phyloP scores from a whole-genome alignment of 2,888 invertebrate genomes.

The Galerucella calmariensis region DNA sequence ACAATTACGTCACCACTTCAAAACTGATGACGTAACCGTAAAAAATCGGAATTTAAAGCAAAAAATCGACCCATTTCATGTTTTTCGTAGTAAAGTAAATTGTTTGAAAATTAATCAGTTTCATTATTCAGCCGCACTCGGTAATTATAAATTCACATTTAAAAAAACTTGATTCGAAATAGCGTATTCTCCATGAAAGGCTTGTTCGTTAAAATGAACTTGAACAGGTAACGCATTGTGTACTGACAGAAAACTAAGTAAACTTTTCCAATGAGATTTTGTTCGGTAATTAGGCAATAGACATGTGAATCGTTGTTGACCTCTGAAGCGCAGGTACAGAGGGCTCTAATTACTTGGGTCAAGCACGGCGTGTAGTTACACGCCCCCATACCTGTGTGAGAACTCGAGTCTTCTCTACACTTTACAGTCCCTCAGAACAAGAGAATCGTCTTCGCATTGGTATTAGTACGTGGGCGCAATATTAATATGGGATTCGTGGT shows the following conservation, averaged over 20 bases:
- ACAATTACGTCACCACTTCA: no score
- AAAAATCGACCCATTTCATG: no score
- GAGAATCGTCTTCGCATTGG: background rate
- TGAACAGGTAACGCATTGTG: slow-evolving; percentile 9
- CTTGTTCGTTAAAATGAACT: background rate
- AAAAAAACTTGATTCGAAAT: background rate
- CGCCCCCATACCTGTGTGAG: slow-evolving; percentile 60
- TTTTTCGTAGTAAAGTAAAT: no score
- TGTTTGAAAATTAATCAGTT: no score
- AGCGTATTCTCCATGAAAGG: background rate
- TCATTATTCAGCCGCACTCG: no score
- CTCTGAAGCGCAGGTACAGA: slow-evolving; percentile 50
- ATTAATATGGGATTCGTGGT: background rate
- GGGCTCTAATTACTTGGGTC: slow-evolving; percentile 62
- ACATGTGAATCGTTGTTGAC: slow-evolving; percentile 51
- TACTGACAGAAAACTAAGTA: slow-evolving; percentile 20
- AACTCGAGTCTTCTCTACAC: slow-evolving; percentile 52
- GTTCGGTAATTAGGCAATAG: slow-evolving; percentile 45
- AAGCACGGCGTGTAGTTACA: slow-evolving; percentile 60
- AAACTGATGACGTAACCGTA: no score
- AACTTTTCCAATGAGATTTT: slow-evolving; percentile 33
- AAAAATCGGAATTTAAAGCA: no score
- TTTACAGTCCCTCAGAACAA: slow-evolving; percentile 53
- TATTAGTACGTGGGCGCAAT: slow-evolving; percentile 1
- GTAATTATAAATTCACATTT: no score